Conservation (phyloP, 2,888 invertebrate species). For the Emmelina monodactyla region DNA sequence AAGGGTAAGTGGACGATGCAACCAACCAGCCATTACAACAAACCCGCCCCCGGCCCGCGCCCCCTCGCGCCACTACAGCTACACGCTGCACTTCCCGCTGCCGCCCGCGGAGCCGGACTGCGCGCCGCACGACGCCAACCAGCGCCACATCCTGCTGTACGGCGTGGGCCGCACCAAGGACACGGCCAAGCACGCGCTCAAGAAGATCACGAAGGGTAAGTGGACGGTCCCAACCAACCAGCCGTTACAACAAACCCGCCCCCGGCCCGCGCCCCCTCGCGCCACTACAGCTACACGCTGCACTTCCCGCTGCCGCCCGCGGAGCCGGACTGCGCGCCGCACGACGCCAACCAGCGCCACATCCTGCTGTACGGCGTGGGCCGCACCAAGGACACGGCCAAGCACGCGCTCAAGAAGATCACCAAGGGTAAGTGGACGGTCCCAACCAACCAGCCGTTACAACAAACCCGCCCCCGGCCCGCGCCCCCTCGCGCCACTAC, state of each 20-base stretch:
- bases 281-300: slow-evolving; percentile 90
- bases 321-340: slow-evolving; percentile 71
- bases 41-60: too few relatives aligned
- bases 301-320: slow-evolving; percentile 93
- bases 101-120: slow-evolving; percentile 74
- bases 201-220: slow-evolving; percentile 79
- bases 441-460: too few relatives aligned
- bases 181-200: slow-evolving; percentile 83
- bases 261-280: too few relatives aligned
- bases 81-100: slow-evolving; percentile 95
- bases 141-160: slow-evolving; percentile 92
- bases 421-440: slow-evolving; percentile 69
- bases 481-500: slow-evolving; percentile 87
- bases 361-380: slow-evolving; percentile 96
- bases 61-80: slow-evolving; percentile 88
- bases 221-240: too few relatives aligned
- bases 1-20: slow-evolving; percentile 65
- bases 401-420: slow-evolving; percentile 84
- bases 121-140: slow-evolving; percentile 92
- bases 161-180: too few relatives aligned
- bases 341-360: slow-evolving; percentile 96
- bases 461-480: too few relatives aligned
- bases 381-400: too few relatives aligned
- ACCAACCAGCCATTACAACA: too few relatives aligned
- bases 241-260: too few relatives aligned